Evolutionary conservation across 1,140 invertebrate genomes (phyloP).

Genomic region (Drosophila suzukii): DNA sequence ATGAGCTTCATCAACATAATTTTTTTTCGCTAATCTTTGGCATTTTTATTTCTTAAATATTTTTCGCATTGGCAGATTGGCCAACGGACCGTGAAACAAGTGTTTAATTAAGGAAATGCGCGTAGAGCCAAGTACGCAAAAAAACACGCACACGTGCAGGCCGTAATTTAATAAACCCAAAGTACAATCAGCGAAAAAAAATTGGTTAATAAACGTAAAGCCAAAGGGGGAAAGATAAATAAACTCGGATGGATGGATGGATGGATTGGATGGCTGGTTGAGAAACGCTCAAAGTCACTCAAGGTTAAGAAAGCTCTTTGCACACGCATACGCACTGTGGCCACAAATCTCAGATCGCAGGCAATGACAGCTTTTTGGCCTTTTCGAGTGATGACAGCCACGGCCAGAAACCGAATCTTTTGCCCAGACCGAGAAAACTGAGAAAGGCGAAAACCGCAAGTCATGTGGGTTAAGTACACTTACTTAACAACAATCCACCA

Average conservation of each 20-base stretch:
- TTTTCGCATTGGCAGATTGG: slow-evolving; percentile 45
- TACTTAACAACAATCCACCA: slow-evolving; percentile 78
- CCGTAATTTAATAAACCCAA: slow-evolving; percentile 60
- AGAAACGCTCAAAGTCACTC: slow-evolving; percentile 73
- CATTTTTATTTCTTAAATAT: slow-evolving; percentile 26
- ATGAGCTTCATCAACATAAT: slow-evolving; percentile 31
- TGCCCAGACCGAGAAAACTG: slow-evolving; percentile 25
- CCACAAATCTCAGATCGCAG: slow-evolving; percentile 33
- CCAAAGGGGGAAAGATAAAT: slow-evolving; percentile 34
- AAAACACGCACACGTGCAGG: slow-evolving; percentile 44
- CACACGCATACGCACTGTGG: slow-evolving; percentile 50
- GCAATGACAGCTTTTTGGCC: slow-evolving; percentile 72
- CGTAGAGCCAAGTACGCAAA: slow-evolving; percentile 58
- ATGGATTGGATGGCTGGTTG: slow-evolving; percentile 18
- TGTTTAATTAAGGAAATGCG: slow-evolving; percentile 81
- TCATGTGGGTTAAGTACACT: slow-evolving; percentile 83
- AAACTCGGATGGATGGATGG: slow-evolving; percentile 31
- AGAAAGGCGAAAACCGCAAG: slow-evolving; percentile 68
- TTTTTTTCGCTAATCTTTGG: slow-evolving; percentile 36
- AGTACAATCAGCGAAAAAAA: slow-evolving; percentile 65
- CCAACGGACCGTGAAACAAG: slow-evolving; percentile 75
- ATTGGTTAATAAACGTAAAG: slow-evolving; percentile 65
- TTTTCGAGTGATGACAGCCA: slow-evolving; percentile 66
- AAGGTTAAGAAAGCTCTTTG: slow-evolving; percentile 79
- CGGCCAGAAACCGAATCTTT: slow-evolving; percentile 24